Evolutionary conservation across 2,113 vertebrate genomes (phyloP).

Genomic region (Ia io): DNA sequence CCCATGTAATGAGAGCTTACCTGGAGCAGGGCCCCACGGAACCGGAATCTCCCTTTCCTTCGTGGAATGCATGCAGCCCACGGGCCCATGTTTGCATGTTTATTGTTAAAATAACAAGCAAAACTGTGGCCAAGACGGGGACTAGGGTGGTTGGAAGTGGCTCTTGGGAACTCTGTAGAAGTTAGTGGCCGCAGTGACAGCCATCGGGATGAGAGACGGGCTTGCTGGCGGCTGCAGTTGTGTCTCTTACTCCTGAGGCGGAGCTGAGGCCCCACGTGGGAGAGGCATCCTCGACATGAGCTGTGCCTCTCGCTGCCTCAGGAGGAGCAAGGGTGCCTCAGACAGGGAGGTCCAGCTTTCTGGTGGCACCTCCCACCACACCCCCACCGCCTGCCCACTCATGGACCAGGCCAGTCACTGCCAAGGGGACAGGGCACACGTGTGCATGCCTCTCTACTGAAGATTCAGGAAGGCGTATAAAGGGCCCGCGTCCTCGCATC

Average conservation of each 20-base stretch:
- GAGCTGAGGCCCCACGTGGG: not conserved
- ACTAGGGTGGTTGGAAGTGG: not conserved
- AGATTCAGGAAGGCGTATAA: not conserved
- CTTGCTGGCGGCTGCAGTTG: fast-evolving
- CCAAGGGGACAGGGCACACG: fast-evolving
- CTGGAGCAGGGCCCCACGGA: not conserved
- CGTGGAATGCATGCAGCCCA: fast-evolving
- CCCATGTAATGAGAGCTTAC: not conserved
- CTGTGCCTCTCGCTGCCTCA: not conserved
- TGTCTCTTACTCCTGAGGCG: not conserved
- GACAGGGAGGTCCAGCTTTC: not conserved
- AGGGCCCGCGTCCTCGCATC: not conserved
- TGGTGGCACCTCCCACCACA: not conserved
- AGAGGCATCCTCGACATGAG: not conserved
- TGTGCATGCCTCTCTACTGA: not conserved
- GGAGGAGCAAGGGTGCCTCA: not conserved
- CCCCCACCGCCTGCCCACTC: fast-evolving
- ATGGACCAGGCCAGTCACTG: too few species aligned
- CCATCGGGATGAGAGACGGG: fast-evolving
- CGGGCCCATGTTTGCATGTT: not conserved
- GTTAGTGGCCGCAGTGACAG: not conserved
- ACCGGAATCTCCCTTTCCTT: not conserved
- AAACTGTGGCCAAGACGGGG: not conserved
- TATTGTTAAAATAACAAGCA: not conserved
- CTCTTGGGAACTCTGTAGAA: not conserved